phyloP scores from a whole-genome alignment of 1,140 invertebrate genomes.

The Drosophila ficusphila region DNA sequence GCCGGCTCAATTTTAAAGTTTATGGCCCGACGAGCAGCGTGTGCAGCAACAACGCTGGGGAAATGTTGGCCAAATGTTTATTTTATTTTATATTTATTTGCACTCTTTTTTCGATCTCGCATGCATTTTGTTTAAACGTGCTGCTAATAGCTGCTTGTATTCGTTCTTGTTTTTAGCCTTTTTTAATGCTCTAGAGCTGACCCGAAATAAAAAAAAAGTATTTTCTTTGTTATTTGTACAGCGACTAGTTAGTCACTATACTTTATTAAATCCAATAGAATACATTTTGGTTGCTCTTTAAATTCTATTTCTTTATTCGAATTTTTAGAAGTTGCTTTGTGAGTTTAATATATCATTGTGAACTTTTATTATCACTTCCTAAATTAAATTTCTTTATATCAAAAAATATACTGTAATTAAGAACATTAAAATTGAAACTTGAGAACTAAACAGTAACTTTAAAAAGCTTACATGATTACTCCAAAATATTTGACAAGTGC shows the following conservation, averaged over 20 bases:
- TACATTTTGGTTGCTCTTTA: too few species aligned
- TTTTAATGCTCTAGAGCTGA: not conserved
- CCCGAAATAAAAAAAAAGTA: too few species aligned
- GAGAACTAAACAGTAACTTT: not conserved
- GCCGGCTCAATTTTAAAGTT: slow-evolving; percentile 70
- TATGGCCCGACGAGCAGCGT: slow-evolving; percentile 62
- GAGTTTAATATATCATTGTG: too few species aligned
- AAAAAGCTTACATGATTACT: not conserved
- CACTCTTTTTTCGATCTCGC: slow-evolving; percentile 15
- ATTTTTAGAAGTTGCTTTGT: not conserved
- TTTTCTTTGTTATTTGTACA: too few species aligned
- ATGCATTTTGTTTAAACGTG: slow-evolving; percentile 52
- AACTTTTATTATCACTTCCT: too few species aligned
- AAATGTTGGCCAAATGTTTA: slow-evolving; percentile 72
- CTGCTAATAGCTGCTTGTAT: slow-evolving; percentile 56
- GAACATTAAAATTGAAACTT: not conserved
- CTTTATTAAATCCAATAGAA: too few species aligned
- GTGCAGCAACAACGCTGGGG: slow-evolving; percentile 52
- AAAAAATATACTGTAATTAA: too few species aligned
- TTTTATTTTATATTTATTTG: slow-evolving; percentile 57
- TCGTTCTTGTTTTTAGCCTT: slow-evolving; percentile 6
- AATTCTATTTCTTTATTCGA: too few species aligned
- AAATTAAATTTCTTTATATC: too few species aligned
- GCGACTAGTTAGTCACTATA: too few species aligned
- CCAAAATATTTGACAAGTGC: not conserved